Evolutionary conservation across 2,113 vertebrate genomes (phyloP), one percentile per base, ranked within the genome.

Genomic region (Cololabis saira): DNA sequence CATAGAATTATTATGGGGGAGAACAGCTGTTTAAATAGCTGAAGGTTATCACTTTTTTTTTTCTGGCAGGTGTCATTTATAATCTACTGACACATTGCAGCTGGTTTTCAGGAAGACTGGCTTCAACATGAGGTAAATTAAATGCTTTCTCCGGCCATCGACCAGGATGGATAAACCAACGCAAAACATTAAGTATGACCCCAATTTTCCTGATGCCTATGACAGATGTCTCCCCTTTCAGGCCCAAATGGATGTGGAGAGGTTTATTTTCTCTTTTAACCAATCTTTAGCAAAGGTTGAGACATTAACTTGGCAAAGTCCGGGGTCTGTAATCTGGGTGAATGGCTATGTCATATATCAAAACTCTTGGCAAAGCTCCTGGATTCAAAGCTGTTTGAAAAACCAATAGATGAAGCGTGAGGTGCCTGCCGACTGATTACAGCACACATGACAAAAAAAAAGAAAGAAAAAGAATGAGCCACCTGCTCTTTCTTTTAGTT

Each of bases 21-120:
- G 53, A 85, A 77, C 80, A 79, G 69, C 64, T 81, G 66, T 51
- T 77, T 52, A 61, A 72, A 74, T 47, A 70, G 71, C 51, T 76
- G 60, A 71, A 72, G 78, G 80, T 84, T 75, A 85, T 85, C 69
- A 52, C 76, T 81, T 80, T 56, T 74, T 79, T 64, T 84, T 80
- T n/a, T n/a, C n/a, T 61, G 76, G 17, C 80, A 85, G 66, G 61
- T 77, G 77, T 80, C 67, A 77, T 87, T 83, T 82, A 64, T 81
- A 81, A 82, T 75, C 58, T 57, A 42, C 59, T 66, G 78, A 77
- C 76, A 85, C 21, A 16, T 49, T 60, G 71, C 76, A 68, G 56
- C 63, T 64, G 72, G 42, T 59, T 80, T n/a, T 27, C 11, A n/a
- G 42, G 50, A 80, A 61, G 45, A 72, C 67, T 33, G 21, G 12